Evolutionary conservation across 2,797 vertebrate genomes (phyloP).

Genomic region (Gadopsis marmoratus): DNA sequence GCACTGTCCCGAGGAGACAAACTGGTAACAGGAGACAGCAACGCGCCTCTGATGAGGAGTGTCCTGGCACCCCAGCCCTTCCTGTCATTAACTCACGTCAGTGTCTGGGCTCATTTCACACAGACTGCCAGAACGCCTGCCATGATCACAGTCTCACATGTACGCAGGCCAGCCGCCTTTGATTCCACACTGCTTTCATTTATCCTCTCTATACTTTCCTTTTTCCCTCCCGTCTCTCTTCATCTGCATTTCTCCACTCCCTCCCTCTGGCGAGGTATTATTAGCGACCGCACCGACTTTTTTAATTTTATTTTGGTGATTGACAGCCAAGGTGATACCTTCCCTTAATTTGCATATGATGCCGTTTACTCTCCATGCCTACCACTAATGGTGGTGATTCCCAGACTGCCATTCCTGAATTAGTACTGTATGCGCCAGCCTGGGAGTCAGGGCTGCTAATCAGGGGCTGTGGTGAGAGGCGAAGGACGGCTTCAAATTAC

Average conservation of each 20-base stretch:
- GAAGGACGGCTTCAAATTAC: conserved; percentile 84
- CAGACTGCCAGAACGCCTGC: conserved; percentile 43
- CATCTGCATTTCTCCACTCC: conserved; percentile 34
- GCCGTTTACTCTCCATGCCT: conserved; percentile 69
- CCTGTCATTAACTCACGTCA: conserved; percentile 68
- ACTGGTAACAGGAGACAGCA: conserved; percentile 41
- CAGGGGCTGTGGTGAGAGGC: conserved; percentile 76
- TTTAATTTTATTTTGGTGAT: conserved; percentile 79
- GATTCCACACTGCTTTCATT: conserved; percentile 68
- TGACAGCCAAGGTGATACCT: conserved; percentile 79
- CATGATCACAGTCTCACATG: conserved; percentile 62
- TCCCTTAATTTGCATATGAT: conserved; percentile 80
- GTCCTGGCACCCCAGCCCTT: conserved; percentile 31
- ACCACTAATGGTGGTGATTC: conserved; percentile 81
- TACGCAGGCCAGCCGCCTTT: conserved; percentile 52
- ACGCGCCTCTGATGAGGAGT: conserved; percentile 35
- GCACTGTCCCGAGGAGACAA: conserved; percentile 30
- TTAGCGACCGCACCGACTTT: conserved; percentile 69
- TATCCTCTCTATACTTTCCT: conserved; percentile 49
- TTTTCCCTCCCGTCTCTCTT: conserved; percentile 42
- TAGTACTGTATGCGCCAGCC: conserved; percentile 78
- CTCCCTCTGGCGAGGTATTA: conserved; percentile 70
- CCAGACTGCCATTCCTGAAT: conserved; percentile 81
- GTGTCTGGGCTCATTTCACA: conserved; percentile 60
- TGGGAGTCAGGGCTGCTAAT: conserved; percentile 82